Evolutionary conservation across 2,113 vertebrate genomes (phyloP), one percentile per base, ranked within the genome.

Genomic region (Nanger granti): DNA sequence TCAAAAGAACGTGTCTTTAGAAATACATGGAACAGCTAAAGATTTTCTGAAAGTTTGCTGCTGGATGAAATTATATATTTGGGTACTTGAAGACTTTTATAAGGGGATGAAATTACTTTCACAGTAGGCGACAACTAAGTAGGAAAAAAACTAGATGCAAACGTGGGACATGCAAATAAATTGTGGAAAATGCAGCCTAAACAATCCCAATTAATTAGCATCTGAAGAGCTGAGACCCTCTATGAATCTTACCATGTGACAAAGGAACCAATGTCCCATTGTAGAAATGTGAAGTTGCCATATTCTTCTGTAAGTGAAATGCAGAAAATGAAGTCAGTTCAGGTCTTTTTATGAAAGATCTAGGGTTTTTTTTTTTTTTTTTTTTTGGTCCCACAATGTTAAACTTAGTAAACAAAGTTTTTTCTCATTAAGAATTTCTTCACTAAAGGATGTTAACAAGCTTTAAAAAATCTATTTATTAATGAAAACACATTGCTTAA

Each of bases 391-490:
- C 13, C 17, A 87, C 8, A 87, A 37, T 80, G 3, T 64, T 93
- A 91, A 96, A 94, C 22, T 76, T 87, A 79, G 47, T 83, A 96
- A 93, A 85, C 34, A 94, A 44, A 90, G 10, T 20, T 62, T 69
- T n/a, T 8, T 85, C 37, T 73, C 85, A 79, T 47, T 79, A 80
- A 82, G 73, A 80, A 54, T 93, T 87, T 95, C 52, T 95, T 89
- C 34, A 93, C 28, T 17, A 69, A 95, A 92, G 49, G 3, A 41
- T 9, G 73, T 82, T 96, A 96, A 82, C 12, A 49, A 76, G 54
- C 54, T 95, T 95, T 96, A 15, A 41, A 95, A 91, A 91, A 69
- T 92, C n/a, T 85, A 29, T 93, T 96, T 96, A 93, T 93, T 93
- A 97, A 88, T 57, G 41, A 91, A 97, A 96, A 24, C 8, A 24